Conservation (phyloP, 1,140 invertebrate species). For the Physella acuta region DNA sequence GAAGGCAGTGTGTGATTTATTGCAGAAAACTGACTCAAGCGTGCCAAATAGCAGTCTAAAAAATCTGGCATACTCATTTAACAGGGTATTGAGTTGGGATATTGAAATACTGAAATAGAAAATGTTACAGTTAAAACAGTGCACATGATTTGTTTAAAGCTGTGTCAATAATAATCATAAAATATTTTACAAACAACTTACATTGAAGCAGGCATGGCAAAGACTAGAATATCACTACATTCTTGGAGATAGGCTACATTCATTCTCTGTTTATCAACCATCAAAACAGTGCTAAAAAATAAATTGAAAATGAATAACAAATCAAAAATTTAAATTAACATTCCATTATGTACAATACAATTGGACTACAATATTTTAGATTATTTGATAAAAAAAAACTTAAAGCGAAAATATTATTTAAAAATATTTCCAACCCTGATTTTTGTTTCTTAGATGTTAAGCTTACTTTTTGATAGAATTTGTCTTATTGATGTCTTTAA, state of each 20-base stretch:
- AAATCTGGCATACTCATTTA: conserved; percentile 31
- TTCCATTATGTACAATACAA: too few species aligned
- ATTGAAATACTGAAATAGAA: conserved; percentile 24
- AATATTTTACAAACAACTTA: conserved; percentile 25
- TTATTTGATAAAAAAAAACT: too few species aligned
- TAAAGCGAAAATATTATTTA: too few species aligned
- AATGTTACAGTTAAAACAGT: neutral
- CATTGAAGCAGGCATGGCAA: conserved; percentile 48
- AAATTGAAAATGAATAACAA: conserved; percentile 12
- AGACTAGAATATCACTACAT: conserved; percentile 45
- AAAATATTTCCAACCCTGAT: too few species aligned
- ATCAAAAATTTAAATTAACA: too few species aligned
- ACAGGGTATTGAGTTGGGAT: conserved; percentile 28
- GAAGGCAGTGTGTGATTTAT: conserved; percentile 6
- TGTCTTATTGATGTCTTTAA: conserved; percentile 1
- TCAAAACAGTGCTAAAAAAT: conserved; percentile 42
- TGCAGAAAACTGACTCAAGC: conserved; percentile 32
- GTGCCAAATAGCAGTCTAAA: conserved; percentile 37
- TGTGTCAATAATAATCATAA: conserved; percentile 2
- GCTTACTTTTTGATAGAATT: conserved; percentile 1
- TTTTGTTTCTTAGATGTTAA: too few species aligned
- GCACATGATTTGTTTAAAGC: neutral
- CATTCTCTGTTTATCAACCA: conserved; percentile 39
- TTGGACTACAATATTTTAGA: too few species aligned
- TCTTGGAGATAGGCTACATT: conserved; percentile 49